phyloP scores from a whole-genome alignment of 1,140 invertebrate species.

The Drosophila prosaltans region DNA sequence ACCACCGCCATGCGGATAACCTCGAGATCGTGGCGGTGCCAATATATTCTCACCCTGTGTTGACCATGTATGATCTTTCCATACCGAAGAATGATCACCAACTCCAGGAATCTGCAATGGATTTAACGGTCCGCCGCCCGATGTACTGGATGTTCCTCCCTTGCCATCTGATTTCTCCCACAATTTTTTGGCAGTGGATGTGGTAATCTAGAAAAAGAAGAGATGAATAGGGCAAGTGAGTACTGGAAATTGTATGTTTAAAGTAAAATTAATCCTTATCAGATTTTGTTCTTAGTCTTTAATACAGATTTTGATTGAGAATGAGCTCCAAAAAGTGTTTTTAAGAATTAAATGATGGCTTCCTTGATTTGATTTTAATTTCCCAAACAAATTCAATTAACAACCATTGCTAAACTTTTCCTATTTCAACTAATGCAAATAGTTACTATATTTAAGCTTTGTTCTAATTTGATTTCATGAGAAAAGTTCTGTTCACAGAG shows the following conservation, averaged over 20 bases:
- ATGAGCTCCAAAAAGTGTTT: too few species aligned
- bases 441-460: background rate
- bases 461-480: background rate
- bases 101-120: slow-evolving; percentile 81
- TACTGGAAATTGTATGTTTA: too few species aligned
- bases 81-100: slow-evolving; percentile 76
- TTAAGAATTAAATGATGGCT: too few species aligned
- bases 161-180: slow-evolving; percentile 83
- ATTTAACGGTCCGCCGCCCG: slow-evolving; percentile 76
- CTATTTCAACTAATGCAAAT: too few species aligned
- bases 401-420: too few species aligned
- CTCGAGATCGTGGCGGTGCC: slow-evolving; percentile 70
- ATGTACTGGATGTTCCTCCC: slow-evolving; percentile 59
- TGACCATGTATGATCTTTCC: slow-evolving; percentile 83
- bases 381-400: too few species aligned
- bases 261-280: too few species aligned
- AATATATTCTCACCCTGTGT: slow-evolving; percentile 81
- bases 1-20: slow-evolving; percentile 70
- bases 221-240: slow-evolving; percentile 1
- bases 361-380: too few species aligned
- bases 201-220: slow-evolving; percentile 70
- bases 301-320: too few species aligned
- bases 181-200: slow-evolving; percentile 82
- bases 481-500: slow-evolving; percentile 3
- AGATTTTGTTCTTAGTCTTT: too few species aligned